Evolutionary conservation across 2,797 vertebrate genomes (phyloP).

Genomic region (Stomatorhinus walkeri): DNA sequence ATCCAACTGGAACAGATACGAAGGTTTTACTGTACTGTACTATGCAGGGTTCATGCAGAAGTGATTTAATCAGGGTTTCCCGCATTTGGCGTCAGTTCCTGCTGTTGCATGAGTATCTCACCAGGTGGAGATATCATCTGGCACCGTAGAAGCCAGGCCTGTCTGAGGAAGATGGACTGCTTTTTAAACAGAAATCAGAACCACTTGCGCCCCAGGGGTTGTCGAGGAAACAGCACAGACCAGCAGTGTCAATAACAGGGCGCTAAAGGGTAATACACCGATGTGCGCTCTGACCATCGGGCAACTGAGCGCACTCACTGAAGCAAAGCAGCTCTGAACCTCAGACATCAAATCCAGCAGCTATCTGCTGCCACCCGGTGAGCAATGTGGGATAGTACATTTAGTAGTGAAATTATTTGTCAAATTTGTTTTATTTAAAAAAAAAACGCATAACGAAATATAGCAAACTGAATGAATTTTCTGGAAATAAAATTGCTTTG

Average conservation of each 20-base stretch:
- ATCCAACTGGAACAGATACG: not conserved
- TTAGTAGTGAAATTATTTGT: not conserved
- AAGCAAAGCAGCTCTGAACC: not conserved
- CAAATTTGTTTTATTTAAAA: not conserved
- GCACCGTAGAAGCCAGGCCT: constrained; percentile 28
- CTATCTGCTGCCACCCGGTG: constrained; percentile 13
- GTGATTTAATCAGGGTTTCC: constrained; percentile 28
- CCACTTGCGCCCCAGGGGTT: constrained; percentile 29
- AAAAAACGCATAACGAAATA: not conserved
- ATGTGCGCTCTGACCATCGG: not conserved
- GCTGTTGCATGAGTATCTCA: constrained; percentile 28
- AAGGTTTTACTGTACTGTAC: not conserved
- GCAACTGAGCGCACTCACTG: not conserved
- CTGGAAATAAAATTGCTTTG: not conserved
- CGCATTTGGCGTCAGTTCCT: constrained; percentile 30
- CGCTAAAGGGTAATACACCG: not conserved
- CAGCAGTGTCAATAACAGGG: not conserved
- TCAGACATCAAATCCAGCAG: not conserved
- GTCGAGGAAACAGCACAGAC: constrained; percentile 24
- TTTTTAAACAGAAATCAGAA: constrained; percentile 33
- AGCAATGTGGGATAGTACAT: not conserved
- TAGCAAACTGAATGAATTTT: not conserved
- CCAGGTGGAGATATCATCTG: constrained; percentile 22
- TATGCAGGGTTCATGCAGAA: not conserved
- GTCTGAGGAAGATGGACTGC: constrained; percentile 23